These are phyloP conservation scores for Melierax canorus DNA, from an alignment of 2,113 vertebrate genomes.

Conservation along the genomic window DNA sequence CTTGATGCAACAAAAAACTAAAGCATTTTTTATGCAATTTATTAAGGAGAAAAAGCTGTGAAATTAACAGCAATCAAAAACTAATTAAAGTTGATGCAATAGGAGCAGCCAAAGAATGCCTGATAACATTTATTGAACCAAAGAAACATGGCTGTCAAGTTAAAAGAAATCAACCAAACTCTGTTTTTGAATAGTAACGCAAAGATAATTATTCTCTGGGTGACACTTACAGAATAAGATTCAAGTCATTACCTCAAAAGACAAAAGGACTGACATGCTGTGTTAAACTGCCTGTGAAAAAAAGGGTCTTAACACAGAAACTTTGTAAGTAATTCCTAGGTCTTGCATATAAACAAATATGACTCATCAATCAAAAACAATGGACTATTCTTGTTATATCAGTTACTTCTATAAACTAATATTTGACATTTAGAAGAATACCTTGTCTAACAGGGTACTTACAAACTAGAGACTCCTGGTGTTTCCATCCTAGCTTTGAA, in stretches of 20 bases:
- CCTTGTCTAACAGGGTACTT: neutral
- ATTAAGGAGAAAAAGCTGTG: slow-evolving; percentile 79
- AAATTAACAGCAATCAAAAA: slow-evolving; percentile 83
- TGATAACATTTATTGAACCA: slow-evolving; percentile 77
- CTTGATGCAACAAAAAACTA: slow-evolving; percentile 70
- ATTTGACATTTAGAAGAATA: slow-evolving; percentile 28
- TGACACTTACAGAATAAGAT: slow-evolving; percentile 69
- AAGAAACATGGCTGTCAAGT: slow-evolving; percentile 74
- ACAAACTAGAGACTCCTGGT: neutral
- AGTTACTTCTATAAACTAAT: neutral
- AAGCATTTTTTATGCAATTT: slow-evolving; percentile 74
- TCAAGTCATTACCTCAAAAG: slow-evolving; percentile 72
- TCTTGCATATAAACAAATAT: slow-evolving; percentile 27
- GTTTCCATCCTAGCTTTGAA: neutral
- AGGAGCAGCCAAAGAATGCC: slow-evolving; percentile 73
- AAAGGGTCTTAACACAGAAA: slow-evolving; percentile 39
- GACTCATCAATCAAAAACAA: slow-evolving; percentile 53
- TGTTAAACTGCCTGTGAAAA: slow-evolving; percentile 52
- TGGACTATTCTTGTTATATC: neutral
- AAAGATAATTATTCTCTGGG: slow-evolving; percentile 66
- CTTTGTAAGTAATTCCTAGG: slow-evolving; percentile 21
- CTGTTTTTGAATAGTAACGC: slow-evolving; percentile 61
- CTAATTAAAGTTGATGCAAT: slow-evolving; percentile 80
- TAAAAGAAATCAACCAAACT: slow-evolving; percentile 69
- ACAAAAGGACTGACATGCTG: slow-evolving; percentile 56